These are phyloP conservation scores for Neopipo cinnamomea DNA, from an alignment of 2,113 vertebrate species.

Conservation along the genomic window DNA sequence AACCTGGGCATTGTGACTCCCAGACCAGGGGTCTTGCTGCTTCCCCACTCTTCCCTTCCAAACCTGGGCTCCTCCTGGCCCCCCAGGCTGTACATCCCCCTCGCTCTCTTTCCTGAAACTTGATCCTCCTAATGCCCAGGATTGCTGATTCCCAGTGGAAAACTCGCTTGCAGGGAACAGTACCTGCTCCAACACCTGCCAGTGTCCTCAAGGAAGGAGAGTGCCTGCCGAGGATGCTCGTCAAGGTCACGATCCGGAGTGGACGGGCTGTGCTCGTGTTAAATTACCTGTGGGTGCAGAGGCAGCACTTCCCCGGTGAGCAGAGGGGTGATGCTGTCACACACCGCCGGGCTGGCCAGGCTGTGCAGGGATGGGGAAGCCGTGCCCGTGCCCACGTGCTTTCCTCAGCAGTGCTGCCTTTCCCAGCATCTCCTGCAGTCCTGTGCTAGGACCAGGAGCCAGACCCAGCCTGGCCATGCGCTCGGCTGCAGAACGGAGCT, in stretches of 20 bases:
- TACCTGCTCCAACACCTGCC: not conserved
- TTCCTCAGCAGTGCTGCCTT: not conserved
- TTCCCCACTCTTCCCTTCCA: not conserved
- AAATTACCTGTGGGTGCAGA: not conserved
- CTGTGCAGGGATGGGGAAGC: accelerated
- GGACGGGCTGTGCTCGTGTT: not conserved
- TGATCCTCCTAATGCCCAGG: not conserved
- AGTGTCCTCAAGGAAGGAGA: not conserved
- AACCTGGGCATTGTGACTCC: accelerated
- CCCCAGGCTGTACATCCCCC: not conserved
- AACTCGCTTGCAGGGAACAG: not conserved
- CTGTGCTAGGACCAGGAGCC: not conserved
- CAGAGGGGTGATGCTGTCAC: not conserved
- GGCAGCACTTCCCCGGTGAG: not conserved
- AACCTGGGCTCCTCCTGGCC: not conserved
- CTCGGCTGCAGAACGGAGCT: not conserved
- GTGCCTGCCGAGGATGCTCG: not conserved
- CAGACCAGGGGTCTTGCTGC: not conserved
- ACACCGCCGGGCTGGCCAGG: not conserved
- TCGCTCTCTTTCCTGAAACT: not conserved
- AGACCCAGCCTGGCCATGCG: not conserved
- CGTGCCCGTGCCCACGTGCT: accelerated
- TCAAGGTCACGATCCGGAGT: not conserved
- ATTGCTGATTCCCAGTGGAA: not conserved
- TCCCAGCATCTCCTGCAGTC: not conserved